These are phyloP conservation scores for Oryctes rhinoceros DNA, from an alignment of 1,140 invertebrate species.

Conservation along the genomic window DNA sequence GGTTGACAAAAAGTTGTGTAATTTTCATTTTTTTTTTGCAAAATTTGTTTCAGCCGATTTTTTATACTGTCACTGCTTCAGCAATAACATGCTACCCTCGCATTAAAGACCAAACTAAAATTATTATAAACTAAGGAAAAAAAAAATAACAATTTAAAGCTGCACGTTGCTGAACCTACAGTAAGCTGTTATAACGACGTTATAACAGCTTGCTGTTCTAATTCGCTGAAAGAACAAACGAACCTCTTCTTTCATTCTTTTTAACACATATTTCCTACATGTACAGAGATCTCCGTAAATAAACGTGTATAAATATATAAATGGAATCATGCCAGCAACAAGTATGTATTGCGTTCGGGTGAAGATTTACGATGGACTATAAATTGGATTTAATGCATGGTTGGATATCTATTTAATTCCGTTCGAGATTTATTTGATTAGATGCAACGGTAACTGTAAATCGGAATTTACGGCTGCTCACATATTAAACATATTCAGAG, in stretches of 20 bases:
- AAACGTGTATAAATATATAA: neutral
- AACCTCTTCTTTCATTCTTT: neutral
- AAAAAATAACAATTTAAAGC: too few relatives aligned
- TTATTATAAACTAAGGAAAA: too few relatives aligned
- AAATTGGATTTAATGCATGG: constrained; percentile 22
- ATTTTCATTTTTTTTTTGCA: too few relatives aligned
- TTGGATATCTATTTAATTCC: constrained; percentile 22
- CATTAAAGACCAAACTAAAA: too few relatives aligned
- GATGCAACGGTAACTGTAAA: constrained; percentile 18
- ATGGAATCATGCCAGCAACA: neutral
- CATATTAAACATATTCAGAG: constrained; percentile 22
- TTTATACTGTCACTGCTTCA: too few relatives aligned
- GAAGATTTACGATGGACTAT: constrained; percentile 10
- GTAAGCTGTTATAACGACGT: too few relatives aligned
- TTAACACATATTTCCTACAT: neutral
- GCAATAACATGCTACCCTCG: too few relatives aligned
- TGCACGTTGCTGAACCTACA: too few relatives aligned
- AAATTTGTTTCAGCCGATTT: too few relatives aligned
- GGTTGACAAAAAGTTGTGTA: too few relatives aligned
- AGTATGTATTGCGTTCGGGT: neutral
- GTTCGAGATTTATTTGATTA: constrained; percentile 19
- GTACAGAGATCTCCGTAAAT: neutral
- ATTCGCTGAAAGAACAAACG: too few relatives aligned
- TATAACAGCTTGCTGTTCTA: too few relatives aligned
- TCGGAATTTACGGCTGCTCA: constrained; percentile 16